Evolutionary conservation across 1,140 invertebrate species (phyloP), one percentile per base, ranked within the genome.

Genomic region (Stegodyphus mimosarum): DNA sequence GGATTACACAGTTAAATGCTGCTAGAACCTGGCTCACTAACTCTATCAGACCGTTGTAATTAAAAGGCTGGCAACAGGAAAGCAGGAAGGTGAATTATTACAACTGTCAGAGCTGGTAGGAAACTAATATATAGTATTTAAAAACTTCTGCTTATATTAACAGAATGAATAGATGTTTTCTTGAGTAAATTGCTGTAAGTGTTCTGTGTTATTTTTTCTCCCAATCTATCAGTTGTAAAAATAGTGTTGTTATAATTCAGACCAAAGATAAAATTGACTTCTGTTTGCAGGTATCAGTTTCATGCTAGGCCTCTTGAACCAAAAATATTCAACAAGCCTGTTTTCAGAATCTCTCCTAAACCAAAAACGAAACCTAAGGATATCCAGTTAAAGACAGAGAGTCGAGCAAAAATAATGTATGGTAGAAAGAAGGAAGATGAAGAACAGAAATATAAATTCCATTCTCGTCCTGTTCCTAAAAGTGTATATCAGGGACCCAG

Each of bases 401-500:
- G 53, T 55, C 53, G 70, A 13, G 15, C 33, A 13, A 51, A 15
- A 48, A 9, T 10, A 50, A 10, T 6, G 9, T 11, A 66, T 11
- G 7, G 5, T 49, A n/a, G 13, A 17, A 63, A 48, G 70, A 55
- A 18, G 18, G 13, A 75, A 10, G 18, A 64, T 63, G 67, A 87
- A n/a, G 63, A 74, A 48, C 50, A 67, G 13, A 66, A 72, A 4
- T 83, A 81, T 50, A 33, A 81, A 60, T 87, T 87, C 48, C 72
- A 64, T 70, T 78, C 86, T 6, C 71, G 78, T 2, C 77, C 77
- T 17, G 66, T 76, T 49, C 86, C 86, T 13, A 87, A 75, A 48
- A 66, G 10, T 11, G 83, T 87, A 48, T 76, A 81, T 33, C 53
- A 18, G 63, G 71, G 78, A 15, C 76, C 76, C 17, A 67, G 15